Evolutionary conservation across 2,113 vertebrate species (phyloP), one percentile per base, ranked within the genome.

Genomic region (Leptobrachium ailaonicum): DNA sequence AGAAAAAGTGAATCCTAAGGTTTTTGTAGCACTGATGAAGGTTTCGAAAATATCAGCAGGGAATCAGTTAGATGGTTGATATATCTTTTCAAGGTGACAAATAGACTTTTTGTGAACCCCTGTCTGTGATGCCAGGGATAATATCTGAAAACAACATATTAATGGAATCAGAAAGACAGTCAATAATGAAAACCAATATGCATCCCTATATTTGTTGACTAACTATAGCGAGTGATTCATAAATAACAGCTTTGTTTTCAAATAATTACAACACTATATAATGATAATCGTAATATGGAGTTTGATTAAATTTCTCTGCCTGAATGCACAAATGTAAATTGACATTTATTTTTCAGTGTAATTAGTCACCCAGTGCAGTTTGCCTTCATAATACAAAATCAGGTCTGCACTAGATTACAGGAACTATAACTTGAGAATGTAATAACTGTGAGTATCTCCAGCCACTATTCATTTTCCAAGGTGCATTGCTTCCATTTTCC

Each of bases 291-390:
- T 76, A 67, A 76, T 76, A 76, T 66, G 64, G 63, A 67, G 45
- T 60, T 71, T 62, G 42, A 70, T 70, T 77, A 41, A 47, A 71
- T 77, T 77, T 77, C 20, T 42, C 53, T 71, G 76, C 76, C 54
- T 41, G 41, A 44, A 62, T 77, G 76, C 76, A 77, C 76, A 77
- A 70, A 77, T 70, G 42, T 63, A 77, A 77, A 77, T 77, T 77
- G 76, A 54, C 76, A 70, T 70, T 71, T 77, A 41, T 71, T 53
- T 60, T 77, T 67, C 67, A 45, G 44, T 71, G 66, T 67, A 70
- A 71, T 77, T 77, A 77, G 56, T 71, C 42, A 14, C 40, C 40
- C 66, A 77, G 66, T 60, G 58, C 44, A 77, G 67, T 70, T 77
- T 70, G 56, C 66, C 40, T 12, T 70, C 45, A n/a, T 66, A 10